Evolutionary conservation across 2,113 vertebrate genomes (phyloP), one percentile per base, ranked within the genome.

Genomic region (Hippocampus zosterae): DNA sequence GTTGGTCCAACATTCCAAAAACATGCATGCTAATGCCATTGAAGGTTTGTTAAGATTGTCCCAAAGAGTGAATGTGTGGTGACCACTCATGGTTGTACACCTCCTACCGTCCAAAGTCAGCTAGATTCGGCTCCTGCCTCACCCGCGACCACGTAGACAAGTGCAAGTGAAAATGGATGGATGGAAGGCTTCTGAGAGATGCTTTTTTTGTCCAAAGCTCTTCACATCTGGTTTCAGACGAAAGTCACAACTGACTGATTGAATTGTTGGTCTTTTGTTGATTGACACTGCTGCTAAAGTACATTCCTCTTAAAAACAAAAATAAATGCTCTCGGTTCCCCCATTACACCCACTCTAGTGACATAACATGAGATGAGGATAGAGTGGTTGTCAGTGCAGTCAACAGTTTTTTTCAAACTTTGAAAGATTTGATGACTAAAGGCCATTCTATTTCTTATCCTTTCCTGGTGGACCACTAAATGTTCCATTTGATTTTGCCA

Each of bases 381-480:
- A 61, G 55, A 63, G 71, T 70, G 56, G 56, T 19, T 62, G 16
- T 56, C 18, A 42, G 42, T 8, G 21, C 19, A 15, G 21, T 29
- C 57, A 65, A 46, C 42, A 46, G 23, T 56, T 69, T 44, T 44
- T 44, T 44, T 44, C 12, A 12, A 67, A 55, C 69, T 79, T 75
- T 73, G 61, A 16, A 41, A 19, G 46, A 33, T 71, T 74, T 79
- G 50, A 66, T 67, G 41, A 63, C 48, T 60, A 11, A 29, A 52
- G 37, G 18, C 44, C 68, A 16, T 62, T 50, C 55, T 29, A 60
- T 48, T 56, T 18, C 12, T 9, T 27, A 40, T 60, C 23, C 3
- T 68, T n/a, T 29, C 25, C 40, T 29, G 48, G n/a, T 67, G 52
- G 60, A 68, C 10, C 62, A 62, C 55, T 64, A 27, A 13, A 70